Evolutionary conservation across 2,797 vertebrate genomes (phyloP).

Genomic region (Adelosebastes latens): DNA sequence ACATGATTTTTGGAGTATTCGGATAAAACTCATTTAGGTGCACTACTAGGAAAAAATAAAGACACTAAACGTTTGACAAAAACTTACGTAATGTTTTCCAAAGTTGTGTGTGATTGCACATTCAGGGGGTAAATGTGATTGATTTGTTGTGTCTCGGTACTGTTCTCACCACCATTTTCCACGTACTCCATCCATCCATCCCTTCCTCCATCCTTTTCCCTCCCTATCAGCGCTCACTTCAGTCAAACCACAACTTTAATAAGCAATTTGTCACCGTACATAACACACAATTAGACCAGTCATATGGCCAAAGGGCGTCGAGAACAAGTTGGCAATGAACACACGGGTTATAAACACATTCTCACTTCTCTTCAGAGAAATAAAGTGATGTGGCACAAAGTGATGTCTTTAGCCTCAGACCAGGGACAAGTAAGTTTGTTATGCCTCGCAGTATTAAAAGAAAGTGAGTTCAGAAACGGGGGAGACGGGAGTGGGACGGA

Average conservation of each 20-base stretch:
- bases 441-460: slow-evolving; percentile 56
- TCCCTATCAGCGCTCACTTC: slow-evolving; percentile 54
- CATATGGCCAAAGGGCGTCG: slow-evolving; percentile 67
- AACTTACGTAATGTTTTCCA: not conserved
- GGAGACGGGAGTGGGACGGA: slow-evolving; percentile 39
- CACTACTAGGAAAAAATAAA: not conserved
- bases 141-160: not conserved
- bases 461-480: slow-evolving; percentile 46
- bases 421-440: slow-evolving; percentile 69
- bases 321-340: slow-evolving; percentile 70
- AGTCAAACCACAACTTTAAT: slow-evolving; percentile 72
- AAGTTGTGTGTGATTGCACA: not conserved
- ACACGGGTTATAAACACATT: slow-evolving; percentile 66
- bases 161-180: slow-evolving; percentile 9
- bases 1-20: not conserved
- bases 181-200: slow-evolving; percentile 9
- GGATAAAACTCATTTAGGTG: not conserved
- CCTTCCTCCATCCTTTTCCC: slow-evolving; percentile 17
- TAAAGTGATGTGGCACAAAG: slow-evolving; percentile 72
- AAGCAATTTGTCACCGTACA: slow-evolving; percentile 69
- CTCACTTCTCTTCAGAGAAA: slow-evolving; percentile 58
- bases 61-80: not conserved
- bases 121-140: not conserved
- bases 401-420: slow-evolving; percentile 74
- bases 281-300: slow-evolving; percentile 73